Conservation (phyloP, 53 echinoderm and acorn worm genomes). For the Hippasteria phrygiana region DNA sequence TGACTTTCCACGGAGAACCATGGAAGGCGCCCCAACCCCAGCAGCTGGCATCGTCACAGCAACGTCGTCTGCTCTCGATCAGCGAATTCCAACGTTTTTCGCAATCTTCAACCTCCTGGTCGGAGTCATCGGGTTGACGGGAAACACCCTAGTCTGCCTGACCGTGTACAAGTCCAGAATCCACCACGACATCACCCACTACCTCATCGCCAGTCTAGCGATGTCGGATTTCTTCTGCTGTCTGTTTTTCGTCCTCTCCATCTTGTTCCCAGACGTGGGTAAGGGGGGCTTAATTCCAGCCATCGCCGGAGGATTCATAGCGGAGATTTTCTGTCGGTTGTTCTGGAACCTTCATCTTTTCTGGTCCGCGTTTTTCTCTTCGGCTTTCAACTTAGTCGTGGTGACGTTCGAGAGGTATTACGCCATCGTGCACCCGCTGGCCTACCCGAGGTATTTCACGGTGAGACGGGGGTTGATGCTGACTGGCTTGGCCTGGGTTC, state of each 20-base stretch:
- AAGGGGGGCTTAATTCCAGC: not conserved
- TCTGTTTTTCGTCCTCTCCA: constrained; percentile 20
- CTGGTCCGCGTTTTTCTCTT: constrained; percentile 55
- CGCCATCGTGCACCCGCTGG: constrained; percentile 50
- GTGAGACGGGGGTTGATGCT: constrained; percentile 25
- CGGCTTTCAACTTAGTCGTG: constrained; percentile 55
- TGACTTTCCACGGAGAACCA: too few relatives aligned
- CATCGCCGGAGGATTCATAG: not conserved
- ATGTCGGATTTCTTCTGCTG: constrained; percentile 39
- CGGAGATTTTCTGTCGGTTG: constrained; percentile 46
- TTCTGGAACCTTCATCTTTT: constrained; percentile 47
- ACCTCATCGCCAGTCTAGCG: constrained; percentile 49
- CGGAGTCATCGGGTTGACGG: constrained; percentile 28
- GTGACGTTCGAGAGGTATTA: constrained; percentile 49
- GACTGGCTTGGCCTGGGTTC: constrained; percentile 22
- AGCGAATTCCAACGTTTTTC: not conserved
- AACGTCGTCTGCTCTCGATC: not conserved
- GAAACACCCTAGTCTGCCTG: constrained; percentile 33
- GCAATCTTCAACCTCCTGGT: constrained; percentile 11
- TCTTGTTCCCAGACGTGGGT: constrained; percentile 31
- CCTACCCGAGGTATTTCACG: constrained; percentile 33
- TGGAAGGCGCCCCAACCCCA: too few relatives aligned
- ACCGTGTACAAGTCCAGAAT: constrained; percentile 10
- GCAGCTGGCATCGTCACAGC: not conserved
- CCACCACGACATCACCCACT: constrained; percentile 51